Evolutionary conservation across 2,797 vertebrate species (phyloP), one percentile per base, ranked within the genome.

Genomic region (Schizothorax lantsangensis): DNA sequence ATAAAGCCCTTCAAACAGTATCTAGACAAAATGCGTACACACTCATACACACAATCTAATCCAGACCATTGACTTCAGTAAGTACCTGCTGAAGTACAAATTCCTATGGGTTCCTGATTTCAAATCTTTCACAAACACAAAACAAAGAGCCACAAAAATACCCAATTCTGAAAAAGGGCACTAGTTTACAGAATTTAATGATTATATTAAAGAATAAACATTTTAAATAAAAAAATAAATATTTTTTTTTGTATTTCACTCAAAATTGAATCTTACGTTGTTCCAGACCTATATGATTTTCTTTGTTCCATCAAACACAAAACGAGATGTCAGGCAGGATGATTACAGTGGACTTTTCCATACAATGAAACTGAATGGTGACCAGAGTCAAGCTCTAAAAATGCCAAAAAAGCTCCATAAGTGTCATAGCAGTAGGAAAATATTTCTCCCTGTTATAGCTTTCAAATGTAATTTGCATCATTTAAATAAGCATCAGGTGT

Each of bases 1-100:
- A 97, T 96, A 96, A 86, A 97, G 97, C 96, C 97, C 97, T 97
- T 97, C 94, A 93, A 91, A 93, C 94, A 92, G 96, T 96, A 97
- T 95, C 94, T 95, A 95, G 94, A 97, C 95, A 92, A 96, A 93
- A 86, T 75, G 43, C 59, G 54, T 59, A 72, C 80, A 78, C 69
- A 87, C 57, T 79, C 78, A 78, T 45, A 47, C 38, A 82, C 69
- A 79, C 79, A 83, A 77, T 52, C 84, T 26, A 84, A 79, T 57
- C 85, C 15, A 64, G 26, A 72, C 74, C 19, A 73, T 0, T 62
- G 77, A 49, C 26, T 49, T 43, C 17, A 57, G 15, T 26, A 57
- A 23, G 30, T 68, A 21, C 36, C 23, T 26, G 40, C 12, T 79
- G 6, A 43, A 9, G 14, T 26, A 62, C 4, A 59, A 43, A 43